Base-by-base conservation (phyloP, 2,888 invertebrate species). In the Argynnis bischoffii region DNA sequence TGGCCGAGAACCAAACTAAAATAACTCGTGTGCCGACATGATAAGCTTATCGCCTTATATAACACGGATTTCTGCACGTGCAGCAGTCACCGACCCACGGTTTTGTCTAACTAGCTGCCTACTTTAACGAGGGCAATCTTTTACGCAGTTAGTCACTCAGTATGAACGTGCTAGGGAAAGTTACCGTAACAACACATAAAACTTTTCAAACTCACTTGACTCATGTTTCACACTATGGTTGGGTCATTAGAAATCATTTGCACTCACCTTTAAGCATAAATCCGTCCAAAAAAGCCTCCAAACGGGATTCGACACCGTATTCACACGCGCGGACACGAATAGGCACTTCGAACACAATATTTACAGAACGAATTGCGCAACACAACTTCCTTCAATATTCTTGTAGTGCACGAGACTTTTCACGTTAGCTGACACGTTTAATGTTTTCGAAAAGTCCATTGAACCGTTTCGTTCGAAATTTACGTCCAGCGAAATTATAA, bases 401-500 rank as follows among this genome's bases (percentile, higher is more conserved):
- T 76, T 81, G 81, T 78, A 78, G 84, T 82, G 84, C 88, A 89
- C 86, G 81, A 84, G 80, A 85, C 80, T 80, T 88, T 86, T 86
- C 81, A 85, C 83, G 82, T 82, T 82, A 85, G 82, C 80, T 83
- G 83, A 89, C 86, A 87, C 88, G 87, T 86, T 89, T 87, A 78
- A 83, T 88, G 86, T 90, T 90, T 90, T 88, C 80, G 82, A 86
- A 89, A 92, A 92, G 93, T 93, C 89, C 93, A 92, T 92, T 93
- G 93, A 93, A 93, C 93, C 89, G 92, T 90, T 91, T 92, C 88
- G 87, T 82, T 90, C 85, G 88, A 92, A 92, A 92, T 92, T 92
- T 92, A 92, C 92, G 90, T 91, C 88, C 88, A 92, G 92, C 92
- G 90, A 93, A 93, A 93, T 92, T 89, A 90, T 92, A 90, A 87